Evolutionary conservation across 2,113 vertebrate genomes (phyloP).

Genomic region (Neogale vison): DNA sequence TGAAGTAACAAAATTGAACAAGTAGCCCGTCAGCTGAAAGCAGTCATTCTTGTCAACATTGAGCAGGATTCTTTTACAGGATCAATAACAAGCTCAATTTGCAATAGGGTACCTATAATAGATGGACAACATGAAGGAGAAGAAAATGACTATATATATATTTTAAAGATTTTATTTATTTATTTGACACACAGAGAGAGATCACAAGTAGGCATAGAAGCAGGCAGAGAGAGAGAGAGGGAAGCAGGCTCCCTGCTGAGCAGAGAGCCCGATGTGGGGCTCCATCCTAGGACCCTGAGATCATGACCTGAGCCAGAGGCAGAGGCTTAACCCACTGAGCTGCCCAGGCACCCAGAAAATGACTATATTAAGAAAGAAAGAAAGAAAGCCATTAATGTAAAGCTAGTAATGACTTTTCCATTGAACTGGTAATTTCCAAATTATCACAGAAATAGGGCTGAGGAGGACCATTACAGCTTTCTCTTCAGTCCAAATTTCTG

Average conservation of each 20-base stretch:
- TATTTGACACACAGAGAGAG: too few relatives aligned
- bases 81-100: neutral
- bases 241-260: too few relatives aligned
- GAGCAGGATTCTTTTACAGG: neutral
- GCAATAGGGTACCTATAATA: neutral
- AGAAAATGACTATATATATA: neutral
- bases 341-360: neutral
- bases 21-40: neutral
- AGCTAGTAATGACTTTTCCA: neutral
- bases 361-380: neutral
- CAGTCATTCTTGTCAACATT: neutral
- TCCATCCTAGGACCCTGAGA: too few relatives aligned
- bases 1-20: neutral
- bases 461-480: neutral
- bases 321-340: too few relatives aligned
- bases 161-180: too few relatives aligned
- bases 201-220: too few relatives aligned
- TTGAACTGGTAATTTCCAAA: neutral
- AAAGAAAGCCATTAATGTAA: neutral
- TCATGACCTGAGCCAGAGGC: too few relatives aligned
- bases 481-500: neutral
- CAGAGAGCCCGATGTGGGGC: too few relatives aligned
- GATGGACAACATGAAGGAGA: neutral
- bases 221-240: too few relatives aligned
- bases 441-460: neutral